Percentiles rank a stretch among this genome's conserved stretches.
phyloP scores from a whole-genome alignment of 2,888 invertebrate genomes.

The Epirrita christyi region DNA sequence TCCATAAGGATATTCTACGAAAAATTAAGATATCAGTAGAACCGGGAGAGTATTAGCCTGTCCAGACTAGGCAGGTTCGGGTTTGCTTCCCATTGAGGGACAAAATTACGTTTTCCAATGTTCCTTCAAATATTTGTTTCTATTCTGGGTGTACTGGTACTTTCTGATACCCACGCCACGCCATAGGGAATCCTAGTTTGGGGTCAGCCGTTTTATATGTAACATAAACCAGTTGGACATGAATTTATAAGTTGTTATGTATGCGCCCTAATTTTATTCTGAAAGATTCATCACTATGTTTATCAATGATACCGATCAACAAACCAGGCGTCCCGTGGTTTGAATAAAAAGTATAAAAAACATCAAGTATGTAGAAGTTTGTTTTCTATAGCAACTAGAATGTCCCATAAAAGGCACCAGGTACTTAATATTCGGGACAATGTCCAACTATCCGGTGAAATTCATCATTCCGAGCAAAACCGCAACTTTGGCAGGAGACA shows the following conservation, averaged over 20 bases:
- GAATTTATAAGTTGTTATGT: background rate
- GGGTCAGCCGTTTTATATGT: too few species aligned
- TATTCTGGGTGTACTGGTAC: too few species aligned
- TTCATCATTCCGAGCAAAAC: conserved; percentile 20
- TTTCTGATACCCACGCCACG: too few species aligned
- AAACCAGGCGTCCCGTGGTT: background rate
- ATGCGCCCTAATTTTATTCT: background rate
- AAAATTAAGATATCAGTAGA: background rate
- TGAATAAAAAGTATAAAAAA: background rate
- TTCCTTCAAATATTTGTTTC: too few species aligned
- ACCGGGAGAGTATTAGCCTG: too few species aligned
- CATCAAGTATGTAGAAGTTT: background rate
- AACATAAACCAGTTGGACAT: background rate
- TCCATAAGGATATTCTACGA: background rate
- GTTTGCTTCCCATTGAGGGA: too few species aligned
- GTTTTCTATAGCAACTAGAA: background rate
- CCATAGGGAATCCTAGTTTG: too few species aligned
- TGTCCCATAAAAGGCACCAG: background rate
- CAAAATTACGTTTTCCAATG: too few species aligned
- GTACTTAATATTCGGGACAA: conserved; percentile 6
- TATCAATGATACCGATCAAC: background rate
- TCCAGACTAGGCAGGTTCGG: too few species aligned
- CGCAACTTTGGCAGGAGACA: conserved; percentile 13
- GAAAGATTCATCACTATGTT: background rate
- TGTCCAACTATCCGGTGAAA: conserved; percentile 12